phyloP scores from a whole-genome alignment of 2,888 invertebrate species.

The Alloplasta piceator region DNA sequence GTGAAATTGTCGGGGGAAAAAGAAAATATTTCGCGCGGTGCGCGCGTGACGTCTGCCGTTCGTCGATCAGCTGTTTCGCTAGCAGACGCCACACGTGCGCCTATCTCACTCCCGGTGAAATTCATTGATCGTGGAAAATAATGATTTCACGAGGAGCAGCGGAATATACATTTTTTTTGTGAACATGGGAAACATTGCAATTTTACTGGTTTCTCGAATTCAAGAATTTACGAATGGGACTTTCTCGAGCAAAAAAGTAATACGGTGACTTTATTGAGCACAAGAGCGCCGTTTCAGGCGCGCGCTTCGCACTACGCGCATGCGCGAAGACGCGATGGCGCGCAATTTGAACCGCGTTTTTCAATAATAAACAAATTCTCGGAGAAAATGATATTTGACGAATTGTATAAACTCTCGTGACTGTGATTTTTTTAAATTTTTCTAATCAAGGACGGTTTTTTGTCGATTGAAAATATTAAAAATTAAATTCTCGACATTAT shows the following conservation, averaged over 20 bases:
- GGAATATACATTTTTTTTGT: background rate
- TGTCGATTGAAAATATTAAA: no score
- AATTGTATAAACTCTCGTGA: no score
- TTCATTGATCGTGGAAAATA: slow-evolving; percentile 49
- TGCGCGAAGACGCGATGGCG: slow-evolving; percentile 50
- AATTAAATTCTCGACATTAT: no score
- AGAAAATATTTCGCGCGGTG: slow-evolving; percentile 48
- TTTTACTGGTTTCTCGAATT: background rate
- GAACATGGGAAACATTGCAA: background rate
- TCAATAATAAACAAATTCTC: no score
- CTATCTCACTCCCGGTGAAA: background rate
- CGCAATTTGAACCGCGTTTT: slow-evolving; percentile 37
- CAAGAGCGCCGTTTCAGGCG: slow-evolving; percentile 54
- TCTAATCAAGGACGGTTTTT: no score
- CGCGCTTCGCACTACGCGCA: slow-evolving; percentile 29
- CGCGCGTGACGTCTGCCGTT: slow-evolving; percentile 19
- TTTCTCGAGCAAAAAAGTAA: slow-evolving; percentile 1
- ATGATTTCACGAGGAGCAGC: slow-evolving; percentile 12
- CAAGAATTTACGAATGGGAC: background rate
- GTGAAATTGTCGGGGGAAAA: background rate
- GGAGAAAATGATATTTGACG: no score
- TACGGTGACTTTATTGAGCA: slow-evolving; percentile 66
- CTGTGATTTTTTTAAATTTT: no score
- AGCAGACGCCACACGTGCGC: slow-evolving; percentile 74
- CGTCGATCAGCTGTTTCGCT: slow-evolving; percentile 71